Conservation (phyloP, 2,888 invertebrate genomes). For the Tachystola acroxantha region DNA sequence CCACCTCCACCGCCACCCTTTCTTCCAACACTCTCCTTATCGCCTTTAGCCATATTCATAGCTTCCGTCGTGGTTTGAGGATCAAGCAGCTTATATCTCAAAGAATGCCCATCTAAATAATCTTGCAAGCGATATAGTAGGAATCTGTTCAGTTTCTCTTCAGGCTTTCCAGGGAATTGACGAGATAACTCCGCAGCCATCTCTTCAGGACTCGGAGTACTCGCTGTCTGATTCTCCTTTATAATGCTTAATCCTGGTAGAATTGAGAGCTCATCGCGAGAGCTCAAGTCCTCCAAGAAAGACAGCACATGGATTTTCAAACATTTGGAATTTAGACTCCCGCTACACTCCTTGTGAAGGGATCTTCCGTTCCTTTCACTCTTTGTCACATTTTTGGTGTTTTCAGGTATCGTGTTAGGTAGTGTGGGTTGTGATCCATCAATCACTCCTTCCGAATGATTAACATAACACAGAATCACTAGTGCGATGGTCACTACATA, state of each 20-base stretch:
- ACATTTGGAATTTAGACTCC: conserved; percentile 81
- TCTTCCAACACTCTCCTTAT: conserved; percentile 60
- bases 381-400: conserved; percentile 17
- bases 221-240: conserved; percentile 74
- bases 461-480: conserved; percentile 39
- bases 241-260: conserved; percentile 88
- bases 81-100: conserved; percentile 85
- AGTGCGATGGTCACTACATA: conserved; percentile 33
- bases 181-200: conserved; percentile 83
- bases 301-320: conserved; percentile 87
- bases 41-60: conserved; percentile 64
- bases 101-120: conserved; percentile 84
- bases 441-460: conserved; percentile 37
- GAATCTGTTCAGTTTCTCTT: conserved; percentile 85
- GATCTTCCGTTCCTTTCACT: conserved; percentile 48
- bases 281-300: conserved; percentile 85
- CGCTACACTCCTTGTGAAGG: conserved; percentile 60
- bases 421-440: conserved; percentile 45
- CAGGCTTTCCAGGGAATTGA: conserved; percentile 87
- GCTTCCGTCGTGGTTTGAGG: conserved; percentile 79
- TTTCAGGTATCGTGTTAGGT: conserved; percentile 33
- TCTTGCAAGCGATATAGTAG: conserved; percentile 82
- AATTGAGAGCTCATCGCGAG: conserved; percentile 82
- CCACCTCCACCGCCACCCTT: conserved; percentile 48
- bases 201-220: conserved; percentile 76